Evolutionary conservation across 2,888 invertebrate genomes (phyloP).

Genomic region (Trachelus stipa): DNA sequence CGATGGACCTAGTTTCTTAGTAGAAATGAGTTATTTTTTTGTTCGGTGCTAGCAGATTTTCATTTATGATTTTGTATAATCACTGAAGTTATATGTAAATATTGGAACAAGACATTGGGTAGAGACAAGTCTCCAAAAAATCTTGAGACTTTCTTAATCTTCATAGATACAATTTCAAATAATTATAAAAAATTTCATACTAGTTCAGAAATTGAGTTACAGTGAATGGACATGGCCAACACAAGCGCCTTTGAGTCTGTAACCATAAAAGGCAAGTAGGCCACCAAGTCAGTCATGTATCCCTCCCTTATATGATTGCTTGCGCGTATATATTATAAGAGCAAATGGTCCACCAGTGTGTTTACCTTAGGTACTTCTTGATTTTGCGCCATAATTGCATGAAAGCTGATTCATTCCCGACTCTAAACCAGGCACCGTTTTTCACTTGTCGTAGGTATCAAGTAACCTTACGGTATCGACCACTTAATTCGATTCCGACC

Average conservation of each 20-base stretch:
- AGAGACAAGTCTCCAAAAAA: background rate
- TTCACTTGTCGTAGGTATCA: background rate
- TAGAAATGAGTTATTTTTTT: no score
- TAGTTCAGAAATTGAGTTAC: background rate
- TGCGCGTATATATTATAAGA: constrained; percentile 1
- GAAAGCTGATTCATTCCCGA: constrained; percentile 7
- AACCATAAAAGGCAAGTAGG: constrained; percentile 24
- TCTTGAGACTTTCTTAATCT: background rate
- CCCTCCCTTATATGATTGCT: constrained; percentile 7
- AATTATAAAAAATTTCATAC: background rate
- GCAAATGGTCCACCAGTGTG: constrained; percentile 4
- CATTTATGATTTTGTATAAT: background rate
- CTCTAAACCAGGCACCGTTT: background rate
- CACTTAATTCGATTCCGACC: background rate
- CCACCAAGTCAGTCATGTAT: constrained; percentile 15
- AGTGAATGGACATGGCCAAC: constrained; percentile 17
- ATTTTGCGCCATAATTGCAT: constrained; percentile 2
- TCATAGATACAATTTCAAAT: background rate
- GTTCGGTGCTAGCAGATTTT: no score
- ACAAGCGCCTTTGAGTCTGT: constrained; percentile 14
- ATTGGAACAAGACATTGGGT: background rate
- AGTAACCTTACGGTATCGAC: background rate
- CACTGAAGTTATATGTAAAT: background rate
- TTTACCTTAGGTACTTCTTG: background rate
- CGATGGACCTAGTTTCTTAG: no score